Percentiles rank a stretch among this genome's conserved stretches.
These are phyloP conservation scores for Eidolon dupreanum DNA, from an alignment of 2,797 vertebrate species.

Conservation along the genomic window DNA sequence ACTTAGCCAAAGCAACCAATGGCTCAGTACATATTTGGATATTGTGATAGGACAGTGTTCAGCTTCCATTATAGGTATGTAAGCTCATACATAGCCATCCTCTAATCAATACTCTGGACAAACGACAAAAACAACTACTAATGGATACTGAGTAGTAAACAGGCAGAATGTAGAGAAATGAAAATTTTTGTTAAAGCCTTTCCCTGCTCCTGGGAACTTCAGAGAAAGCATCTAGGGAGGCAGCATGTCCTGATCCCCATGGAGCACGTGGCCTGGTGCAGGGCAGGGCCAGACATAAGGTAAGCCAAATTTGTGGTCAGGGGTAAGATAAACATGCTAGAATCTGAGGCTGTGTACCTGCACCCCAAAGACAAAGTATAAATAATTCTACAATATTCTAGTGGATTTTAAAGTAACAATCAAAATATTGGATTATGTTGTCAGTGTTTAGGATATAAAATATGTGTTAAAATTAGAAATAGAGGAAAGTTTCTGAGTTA, in stretches of 20 bases:
- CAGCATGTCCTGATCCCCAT: background rate
- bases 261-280: background rate
- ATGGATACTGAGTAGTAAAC: background rate
- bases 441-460: constrained; percentile 65
- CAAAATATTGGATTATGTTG: constrained; percentile 9
- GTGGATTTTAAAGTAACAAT: constrained; percentile 71
- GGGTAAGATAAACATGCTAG: background rate
- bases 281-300: background rate
- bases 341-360: background rate
- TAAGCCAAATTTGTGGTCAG: background rate
- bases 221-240: background rate
- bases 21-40: no score
- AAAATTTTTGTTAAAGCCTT: background rate
- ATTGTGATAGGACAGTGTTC: background rate
- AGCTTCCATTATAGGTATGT: background rate
- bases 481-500: background rate
- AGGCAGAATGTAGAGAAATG: background rate
- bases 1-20: background rate
- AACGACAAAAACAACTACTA: background rate
- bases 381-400: constrained; percentile 71
- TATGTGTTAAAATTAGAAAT: constrained; percentile 63
- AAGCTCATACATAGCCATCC: background rate
- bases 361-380: background rate
- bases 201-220: background rate
- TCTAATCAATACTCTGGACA: background rate